Base-by-base conservation (phyloP, 2,888 invertebrate species). In the Phania funesta region DNA sequence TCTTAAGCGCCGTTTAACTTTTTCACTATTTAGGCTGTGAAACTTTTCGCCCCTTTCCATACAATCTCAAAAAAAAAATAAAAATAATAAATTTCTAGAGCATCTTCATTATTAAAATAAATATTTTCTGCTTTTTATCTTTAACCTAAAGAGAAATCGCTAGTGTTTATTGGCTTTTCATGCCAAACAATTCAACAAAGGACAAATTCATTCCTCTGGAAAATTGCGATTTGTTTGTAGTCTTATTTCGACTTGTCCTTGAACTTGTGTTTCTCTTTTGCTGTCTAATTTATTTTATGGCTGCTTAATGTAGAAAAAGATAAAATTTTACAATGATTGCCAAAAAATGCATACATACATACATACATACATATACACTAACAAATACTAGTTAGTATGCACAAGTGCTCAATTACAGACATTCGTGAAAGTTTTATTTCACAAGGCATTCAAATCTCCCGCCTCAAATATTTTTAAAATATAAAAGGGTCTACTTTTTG, bases 251-350 rank as follows among this genome's bases (percentile, higher is more conserved):
- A 56, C 56, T 56, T 65, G 74, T 48, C 65, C 74, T 75, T 74
- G 74, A 74, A 65, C 64, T 65, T 74, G 54, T 24, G 8, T 56
- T 22, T 65, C 29, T 62, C n/a, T 50, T 50, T 20, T 26, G n/a
- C 50, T 29, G n/a, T 73, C 62, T 41, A 62, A 52, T 35, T 60
- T 56, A 38, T 9, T 38, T 73, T 44, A 52, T 73, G 41, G 62
- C 41, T 52, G 24, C 11, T 54, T 35, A 54, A 41, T 68, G 44
- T 58, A 38, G 29, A n/a, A n/a, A n/a, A 71, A 60, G 58, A 60
- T 38, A 71, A 56, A n/a, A 71, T 64, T 64, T 71, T 54, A 50
- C 29, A 71, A 18, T 16, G 11, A 20, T 52, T 67, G 52, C 50
- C 58, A 64, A 54, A 62, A 74, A 65, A n/a, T n/a, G 13, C 16